These are phyloP conservation scores for Zoanthus gigantus DNA, from an alignment of 92 coral and sea anemone species.

Conservation along the genomic window DNA sequence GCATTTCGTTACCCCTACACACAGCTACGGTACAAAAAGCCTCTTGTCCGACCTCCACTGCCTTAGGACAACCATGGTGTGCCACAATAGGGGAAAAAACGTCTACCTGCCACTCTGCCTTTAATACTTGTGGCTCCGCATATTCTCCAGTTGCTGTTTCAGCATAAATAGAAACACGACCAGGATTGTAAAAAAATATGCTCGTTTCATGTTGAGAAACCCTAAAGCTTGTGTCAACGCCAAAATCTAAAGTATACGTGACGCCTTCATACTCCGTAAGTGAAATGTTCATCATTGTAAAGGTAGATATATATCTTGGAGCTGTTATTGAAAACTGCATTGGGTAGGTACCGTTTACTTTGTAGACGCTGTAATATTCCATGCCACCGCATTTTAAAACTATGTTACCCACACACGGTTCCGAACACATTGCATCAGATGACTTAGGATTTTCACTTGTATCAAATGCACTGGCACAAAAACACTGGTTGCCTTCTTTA, in stretches of 20 bases:
- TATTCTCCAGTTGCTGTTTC: slow-evolving; percentile 31
- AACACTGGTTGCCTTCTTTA: slow-evolving; percentile 82
- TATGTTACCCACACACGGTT: slow-evolving; percentile 82
- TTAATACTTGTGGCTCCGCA: slow-evolving; percentile 27
- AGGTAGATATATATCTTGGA: slow-evolving; percentile 60
- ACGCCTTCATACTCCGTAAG: slow-evolving; percentile 61
- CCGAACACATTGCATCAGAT: slow-evolving; percentile 63
- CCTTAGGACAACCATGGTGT: slow-evolving; percentile 72
- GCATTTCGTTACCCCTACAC: slow-evolving; percentile 61
- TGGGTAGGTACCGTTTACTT: slow-evolving; percentile 62
- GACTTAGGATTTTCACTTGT: slow-evolving; percentile 8
- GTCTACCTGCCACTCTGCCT: slow-evolving; percentile 45
- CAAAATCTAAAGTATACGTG: slow-evolving; percentile 68
- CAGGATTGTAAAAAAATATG: slow-evolving; percentile 21
- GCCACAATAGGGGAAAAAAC: slow-evolving; percentile 54
- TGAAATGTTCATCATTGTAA: slow-evolving; percentile 55
- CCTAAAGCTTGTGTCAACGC: slow-evolving; percentile 53
- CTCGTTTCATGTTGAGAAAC: slow-evolving; percentile 12
- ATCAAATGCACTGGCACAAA: slow-evolving; percentile 65
- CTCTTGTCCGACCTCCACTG: slow-evolving; percentile 56
- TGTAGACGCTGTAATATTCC: slow-evolving; percentile 68
- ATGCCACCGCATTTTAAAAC: slow-evolving; percentile 79
- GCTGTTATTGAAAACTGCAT: slow-evolving; percentile 55
- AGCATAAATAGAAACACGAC: slow-evolving; percentile 14
- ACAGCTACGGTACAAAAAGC: slow-evolving; percentile 62